Evolutionary conservation across 2,113 vertebrate genomes (phyloP), one percentile per base, ranked within the genome.

Genomic region (Phalacrocorax pelagicus): DNA sequence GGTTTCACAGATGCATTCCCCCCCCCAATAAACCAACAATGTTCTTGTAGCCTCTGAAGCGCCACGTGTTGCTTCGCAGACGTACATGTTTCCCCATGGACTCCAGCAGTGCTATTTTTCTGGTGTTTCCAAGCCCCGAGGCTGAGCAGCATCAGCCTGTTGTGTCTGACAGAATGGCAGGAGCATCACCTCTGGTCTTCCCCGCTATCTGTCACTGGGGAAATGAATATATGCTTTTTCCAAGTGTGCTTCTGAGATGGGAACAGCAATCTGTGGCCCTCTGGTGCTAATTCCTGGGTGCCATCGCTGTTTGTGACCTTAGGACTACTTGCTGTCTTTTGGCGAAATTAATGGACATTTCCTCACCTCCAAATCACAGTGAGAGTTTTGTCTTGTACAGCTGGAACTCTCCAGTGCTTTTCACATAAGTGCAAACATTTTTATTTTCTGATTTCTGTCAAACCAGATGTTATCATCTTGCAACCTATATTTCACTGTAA

Each of bases 1-100:
- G 47, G 34, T 84, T 63, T 71, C 57, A 52, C 17, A 63, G 55
- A 8, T 0, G 0, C 0, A 0, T 26, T 32, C 19, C 10, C 13
- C 19, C 1, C 59, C 47, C 38, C 38, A 38, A 4, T 15, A 51
- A 71, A 40, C 7, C 22, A 63, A 2, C 10, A 40, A 32, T 0
- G 0, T 74, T 51, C 26, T n/a, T 3, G 1, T 26, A 47, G 34
- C 30, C 38, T 63, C 65, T 78, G 49, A 52, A 63, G 57, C 1
- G 1, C 38, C 61, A 20, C 1, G 1, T 65, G 63, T 77, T 93
- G 36, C 72, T 78, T 75, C 47, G 34, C 32, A 71, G 42, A 11
- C 12, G 12, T 34, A 19, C 3, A 0, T 55, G 36, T 34, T 90
- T 40, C 61, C 57, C 38, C 52, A 15, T 7, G 47, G 40, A 8